Evolutionary conservation across 2,113 vertebrate genomes (phyloP), one percentile per base, ranked within the genome.

Genomic region (Xerus inauris): DNA sequence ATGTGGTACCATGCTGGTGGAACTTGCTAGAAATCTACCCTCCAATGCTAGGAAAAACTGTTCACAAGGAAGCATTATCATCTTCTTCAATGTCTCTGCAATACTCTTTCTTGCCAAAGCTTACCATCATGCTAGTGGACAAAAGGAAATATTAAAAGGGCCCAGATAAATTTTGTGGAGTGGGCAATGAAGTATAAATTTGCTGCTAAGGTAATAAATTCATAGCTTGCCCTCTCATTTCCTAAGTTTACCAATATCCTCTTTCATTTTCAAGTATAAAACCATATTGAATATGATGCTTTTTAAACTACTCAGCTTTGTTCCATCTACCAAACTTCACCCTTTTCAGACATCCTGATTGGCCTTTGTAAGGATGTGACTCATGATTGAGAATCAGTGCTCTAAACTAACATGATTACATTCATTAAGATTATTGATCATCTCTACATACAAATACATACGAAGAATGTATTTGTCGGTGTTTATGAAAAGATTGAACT

Each of bases 41-140:
- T 93, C 62, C 13, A 13, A 16, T 94, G 16, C 45, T 79, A 91
- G 45, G 57, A 87, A 96, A 94, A 93, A n/a, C 85, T 93, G 26
- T 67, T 96, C 71, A 83, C 24, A 77, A 96, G 19, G 10, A 87
- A 20, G 8, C 62, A 6, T 59, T 59, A 64, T 84, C 42, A 45
- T 85, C 19, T 54, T 54, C 62, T 40, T 2, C 32, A 77, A 19
- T 62, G 72, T 59, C 45, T 90, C 81, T 77, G 40, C 35, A 75
- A 40, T 57, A 54, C 30, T 17, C 54, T 76, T 69, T 81, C n/a
- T 14, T 87, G 75, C 83, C 17, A 71, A 75, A 40, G 30, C 4
- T 67, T 85, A 57, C 32, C 17, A 72, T 65, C 45, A 30, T 51
- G 67, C 30, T 45, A 57, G 4, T 20, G 79, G 38, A 51, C 59